Base-by-base conservation (phyloP, 1,140 invertebrate genomes). In the Ips nitidus region DNA sequence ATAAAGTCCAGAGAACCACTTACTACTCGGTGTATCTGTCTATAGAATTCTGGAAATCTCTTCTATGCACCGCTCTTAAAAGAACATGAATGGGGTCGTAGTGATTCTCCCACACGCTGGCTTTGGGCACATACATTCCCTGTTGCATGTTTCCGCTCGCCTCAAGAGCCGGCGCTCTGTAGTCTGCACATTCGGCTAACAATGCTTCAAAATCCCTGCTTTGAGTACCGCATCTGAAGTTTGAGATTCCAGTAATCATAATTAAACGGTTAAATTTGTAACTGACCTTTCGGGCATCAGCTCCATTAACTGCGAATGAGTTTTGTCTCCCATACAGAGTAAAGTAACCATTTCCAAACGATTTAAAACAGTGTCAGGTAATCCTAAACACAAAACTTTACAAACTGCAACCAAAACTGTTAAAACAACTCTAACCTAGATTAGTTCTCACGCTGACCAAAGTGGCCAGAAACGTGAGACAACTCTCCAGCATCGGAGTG, bases 11-110 rank as follows among this genome's bases (percentile, higher is more conserved):
- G 37, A 3, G 2, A 43, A 6, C 41, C 2, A 64, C 88, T 86
- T 83, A 95, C 93, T 91, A 94, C 75, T 90, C 87, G 1, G 89
- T 92, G 80, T 89, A 94, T 56, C 95, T 84, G 81, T 98, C 95
- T 87, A 98, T 90, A 2, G 95, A 94, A 22, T 91, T 88, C 82
- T 98, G 96, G 80, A 96, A 97, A 80, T 99, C 96, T 75, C 91
- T 86, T 45, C 94, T 83, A 82, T 98, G 94, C 1, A 98, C 93
- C 39, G 94, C 94, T 76, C 97, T 83, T 1, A 97, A 82, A 37
- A 96, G 83, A 3, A 97, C 93, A 80, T 97, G 94, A 55, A 99
- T 86, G 2, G 97, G 97, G 84, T 98, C 94, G 80, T 95, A 99
- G 74, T 95, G 88, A 64, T 90, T 86, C 77, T 95, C 89, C 96